These are phyloP conservation scores for Amphiprion clarkii DNA, from an alignment of 2,797 vertebrate species.

Conservation along the genomic window DNA sequence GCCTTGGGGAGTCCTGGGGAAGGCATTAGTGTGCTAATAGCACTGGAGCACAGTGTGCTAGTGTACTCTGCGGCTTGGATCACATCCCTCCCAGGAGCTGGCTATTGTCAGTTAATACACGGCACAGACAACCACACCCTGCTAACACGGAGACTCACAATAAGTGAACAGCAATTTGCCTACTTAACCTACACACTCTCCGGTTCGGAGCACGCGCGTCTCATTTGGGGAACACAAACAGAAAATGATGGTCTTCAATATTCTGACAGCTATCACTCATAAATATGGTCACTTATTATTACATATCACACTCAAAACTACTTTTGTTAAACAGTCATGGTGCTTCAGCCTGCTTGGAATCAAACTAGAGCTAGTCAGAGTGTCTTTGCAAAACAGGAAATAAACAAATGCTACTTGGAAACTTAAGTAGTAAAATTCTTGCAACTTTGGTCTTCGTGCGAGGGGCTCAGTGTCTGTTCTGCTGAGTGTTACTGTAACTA, in stretches of 20 bases:
- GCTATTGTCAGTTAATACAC: constrained; percentile 69
- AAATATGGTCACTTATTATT: constrained; percentile 21
- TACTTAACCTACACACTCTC: constrained; percentile 68
- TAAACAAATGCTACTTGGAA: constrained; percentile 65
- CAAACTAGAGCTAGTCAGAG: constrained; percentile 33
- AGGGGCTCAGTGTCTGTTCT: constrained; percentile 55
- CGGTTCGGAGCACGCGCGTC: constrained; percentile 43
- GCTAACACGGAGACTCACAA: constrained; percentile 26
- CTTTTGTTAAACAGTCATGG: neutral
- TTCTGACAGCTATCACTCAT: constrained; percentile 30
- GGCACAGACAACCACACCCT: constrained; percentile 59
- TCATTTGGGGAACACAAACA: constrained; percentile 52
- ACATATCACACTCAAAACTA: constrained; percentile 9
- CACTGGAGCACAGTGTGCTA: constrained; percentile 53
- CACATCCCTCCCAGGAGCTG: constrained; percentile 68
- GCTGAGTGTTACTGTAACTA: constrained; percentile 79
- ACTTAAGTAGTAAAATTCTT: constrained; percentile 50
- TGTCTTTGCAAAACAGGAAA: constrained; percentile 48
- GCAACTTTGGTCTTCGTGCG: constrained; percentile 33
- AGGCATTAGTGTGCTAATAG: constrained; percentile 81
- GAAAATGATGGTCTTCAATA: constrained; percentile 43
- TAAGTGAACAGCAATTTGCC: constrained; percentile 57
- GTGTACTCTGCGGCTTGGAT: constrained; percentile 70
- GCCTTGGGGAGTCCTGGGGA: constrained; percentile 78
- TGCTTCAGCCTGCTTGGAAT: constrained; percentile 26